Percentiles rank a stretch among this genome's conserved stretches.
phyloP scores from a whole-genome alignment of 2,888 invertebrate genomes.

The Galeopsomyia nigrocyanea region DNA sequence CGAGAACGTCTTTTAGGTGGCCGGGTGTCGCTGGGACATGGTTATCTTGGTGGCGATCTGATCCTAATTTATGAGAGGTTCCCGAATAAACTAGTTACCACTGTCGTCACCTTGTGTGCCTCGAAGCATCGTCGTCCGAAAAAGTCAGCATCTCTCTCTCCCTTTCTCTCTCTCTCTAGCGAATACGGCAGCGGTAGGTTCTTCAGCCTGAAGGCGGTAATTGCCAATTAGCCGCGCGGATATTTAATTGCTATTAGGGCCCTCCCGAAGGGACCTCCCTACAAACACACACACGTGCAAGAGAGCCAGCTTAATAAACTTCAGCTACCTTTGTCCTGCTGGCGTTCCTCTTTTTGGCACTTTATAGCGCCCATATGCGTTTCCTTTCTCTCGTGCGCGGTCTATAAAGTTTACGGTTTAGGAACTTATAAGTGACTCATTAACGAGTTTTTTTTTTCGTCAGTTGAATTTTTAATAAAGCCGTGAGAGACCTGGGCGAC shows the following conservation, averaged over 20 bases:
- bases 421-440: conserved; percentile 47
- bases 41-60: conserved; percentile 68
- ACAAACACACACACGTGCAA: conserved; percentile 23
- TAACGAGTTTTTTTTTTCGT: conserved; percentile 42
- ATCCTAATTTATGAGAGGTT: conserved; percentile 69
- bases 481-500: not conserved
- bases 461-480: conserved; percentile 45
- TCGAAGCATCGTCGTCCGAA: too few relatives aligned
- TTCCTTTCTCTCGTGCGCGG: not conserved
- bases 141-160: conserved; percentile 39
- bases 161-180: conserved; percentile 31
- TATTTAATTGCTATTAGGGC: conserved; percentile 67
- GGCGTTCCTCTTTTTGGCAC: conserved; percentile 44
- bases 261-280: conserved; percentile 26
- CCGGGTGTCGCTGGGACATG: conserved; percentile 68
- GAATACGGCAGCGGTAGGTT: not conserved
- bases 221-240: conserved; percentile 67
- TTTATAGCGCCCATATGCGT: conserved; percentile 20
- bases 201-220: conserved; percentile 61
- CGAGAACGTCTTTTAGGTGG: conserved; percentile 61
- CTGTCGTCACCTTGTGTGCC: conserved; percentile 66
- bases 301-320: conserved; percentile 63
- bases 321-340: conserved; percentile 47
- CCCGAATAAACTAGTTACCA: conserved; percentile 70
- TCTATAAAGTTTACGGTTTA: conserved; percentile 42